Conservation (phyloP, 2,113 vertebrate genomes). For the Eulacestoma nigropectus region DNA sequence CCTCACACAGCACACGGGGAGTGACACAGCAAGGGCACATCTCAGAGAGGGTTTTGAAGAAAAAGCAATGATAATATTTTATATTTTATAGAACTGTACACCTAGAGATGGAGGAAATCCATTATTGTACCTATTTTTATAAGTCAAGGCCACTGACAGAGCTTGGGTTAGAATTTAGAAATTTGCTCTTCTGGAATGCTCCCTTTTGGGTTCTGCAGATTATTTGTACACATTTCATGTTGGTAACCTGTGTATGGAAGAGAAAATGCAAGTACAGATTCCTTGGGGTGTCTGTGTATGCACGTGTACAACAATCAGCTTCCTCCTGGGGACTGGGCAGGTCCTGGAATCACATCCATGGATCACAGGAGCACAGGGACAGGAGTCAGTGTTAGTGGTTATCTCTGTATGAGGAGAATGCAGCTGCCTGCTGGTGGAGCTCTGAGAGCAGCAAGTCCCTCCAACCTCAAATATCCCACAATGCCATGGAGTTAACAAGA, state of each 20-base stretch:
- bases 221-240: background rate
- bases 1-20: background rate
- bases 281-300: background rate
- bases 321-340: background rate
- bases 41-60: background rate
- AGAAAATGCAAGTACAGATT: slow-evolving; percentile 11
- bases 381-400: background rate
- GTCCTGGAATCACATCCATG: background rate
- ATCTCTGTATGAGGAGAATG: background rate
- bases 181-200: slow-evolving; percentile 28
- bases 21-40: background rate
- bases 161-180: slow-evolving; percentile 41
- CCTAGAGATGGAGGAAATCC: slow-evolving; percentile 19
- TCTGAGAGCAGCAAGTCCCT: background rate
- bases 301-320: background rate
- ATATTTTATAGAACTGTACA: background rate
- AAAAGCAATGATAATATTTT: background rate
- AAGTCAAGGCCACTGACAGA: slow-evolving; percentile 40
- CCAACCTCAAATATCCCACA: accelerated
- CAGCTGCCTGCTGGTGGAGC: background rate
- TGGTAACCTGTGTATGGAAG: slow-evolving; percentile 16
- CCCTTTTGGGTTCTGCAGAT: slow-evolving; percentile 28
- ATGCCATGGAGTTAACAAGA: background rate
- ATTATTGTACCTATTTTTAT: background rate
- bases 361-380: background rate